phyloP scores from a whole-genome alignment of 2,113 vertebrate species.

The Silurus asotus region DNA sequence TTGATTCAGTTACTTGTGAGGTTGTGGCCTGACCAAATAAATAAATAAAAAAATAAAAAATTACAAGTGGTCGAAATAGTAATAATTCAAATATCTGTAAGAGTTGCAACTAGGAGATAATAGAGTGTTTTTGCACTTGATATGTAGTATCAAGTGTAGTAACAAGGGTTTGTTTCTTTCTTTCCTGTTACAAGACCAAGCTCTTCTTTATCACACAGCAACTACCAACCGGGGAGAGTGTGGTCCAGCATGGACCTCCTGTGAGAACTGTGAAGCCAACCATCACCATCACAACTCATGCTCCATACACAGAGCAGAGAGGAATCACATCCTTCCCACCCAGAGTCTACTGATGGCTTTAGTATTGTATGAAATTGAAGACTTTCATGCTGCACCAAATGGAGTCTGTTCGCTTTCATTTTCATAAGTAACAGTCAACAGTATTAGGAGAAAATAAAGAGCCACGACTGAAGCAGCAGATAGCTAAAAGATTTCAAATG shows the following conservation, averaged over 20 bases:
- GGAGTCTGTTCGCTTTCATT: neutral
- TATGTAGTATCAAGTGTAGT: neutral
- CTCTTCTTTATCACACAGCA: neutral
- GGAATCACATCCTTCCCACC: neutral
- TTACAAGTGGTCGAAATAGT: neutral
- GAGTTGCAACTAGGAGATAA: neutral
- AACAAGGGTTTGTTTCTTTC: neutral
- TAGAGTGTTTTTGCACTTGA: neutral
- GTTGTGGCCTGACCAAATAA: slow-evolving; percentile 63
- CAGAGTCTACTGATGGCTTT: neutral
- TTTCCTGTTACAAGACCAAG: neutral
- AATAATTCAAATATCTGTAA: neutral
- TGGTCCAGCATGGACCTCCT: neutral
- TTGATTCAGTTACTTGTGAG: slow-evolving; percentile 64
- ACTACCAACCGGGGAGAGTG: neutral
- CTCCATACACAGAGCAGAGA: neutral
- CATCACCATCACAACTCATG: neutral
- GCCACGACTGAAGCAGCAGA: neutral
- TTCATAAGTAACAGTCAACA: neutral
- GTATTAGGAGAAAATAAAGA: neutral
- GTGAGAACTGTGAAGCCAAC: neutral
- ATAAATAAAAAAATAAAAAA: slow-evolving; percentile 60
- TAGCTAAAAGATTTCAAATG: neutral
- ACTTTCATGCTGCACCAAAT: neutral
- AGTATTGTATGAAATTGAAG: neutral